phyloP scores from a whole-genome alignment of 2,113 vertebrate genomes.

The Anoura caudifer region DNA sequence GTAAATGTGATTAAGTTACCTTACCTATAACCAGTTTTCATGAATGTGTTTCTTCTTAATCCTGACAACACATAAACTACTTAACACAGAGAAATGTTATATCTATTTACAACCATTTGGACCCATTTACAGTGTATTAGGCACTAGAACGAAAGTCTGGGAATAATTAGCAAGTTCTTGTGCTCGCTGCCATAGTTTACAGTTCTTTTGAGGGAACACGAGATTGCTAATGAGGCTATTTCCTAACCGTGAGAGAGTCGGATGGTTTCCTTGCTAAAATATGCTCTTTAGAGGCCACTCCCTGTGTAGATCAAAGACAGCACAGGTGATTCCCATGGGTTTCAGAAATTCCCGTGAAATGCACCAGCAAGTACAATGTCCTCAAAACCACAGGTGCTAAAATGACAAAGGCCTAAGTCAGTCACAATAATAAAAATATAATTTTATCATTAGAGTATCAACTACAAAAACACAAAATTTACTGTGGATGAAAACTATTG shows the following conservation, averaged over 20 bases:
- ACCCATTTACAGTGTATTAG: not conserved
- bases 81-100: not conserved
- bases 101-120: not conserved
- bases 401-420: not conserved
- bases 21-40: not conserved
- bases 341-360: conserved; percentile 1
- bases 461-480: not conserved
- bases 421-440: not conserved
- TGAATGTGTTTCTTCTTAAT: not conserved
- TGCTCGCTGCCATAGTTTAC: not conserved
- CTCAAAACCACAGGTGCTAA: not conserved
- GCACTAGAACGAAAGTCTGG: not conserved
- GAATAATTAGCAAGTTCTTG: not conserved
- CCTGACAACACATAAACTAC: not conserved
- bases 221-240: not conserved
- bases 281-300: not conserved
- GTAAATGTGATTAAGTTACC: not conserved
- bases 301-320: not conserved
- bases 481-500: not conserved
- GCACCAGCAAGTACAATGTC: not conserved
- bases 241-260: not conserved
- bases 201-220: not conserved
- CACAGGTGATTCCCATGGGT: not conserved
- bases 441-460: not conserved
- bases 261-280: not conserved